Evolutionary conservation across 2,113 vertebrate species (phyloP).

Genomic region (Maylandia zebra): DNA sequence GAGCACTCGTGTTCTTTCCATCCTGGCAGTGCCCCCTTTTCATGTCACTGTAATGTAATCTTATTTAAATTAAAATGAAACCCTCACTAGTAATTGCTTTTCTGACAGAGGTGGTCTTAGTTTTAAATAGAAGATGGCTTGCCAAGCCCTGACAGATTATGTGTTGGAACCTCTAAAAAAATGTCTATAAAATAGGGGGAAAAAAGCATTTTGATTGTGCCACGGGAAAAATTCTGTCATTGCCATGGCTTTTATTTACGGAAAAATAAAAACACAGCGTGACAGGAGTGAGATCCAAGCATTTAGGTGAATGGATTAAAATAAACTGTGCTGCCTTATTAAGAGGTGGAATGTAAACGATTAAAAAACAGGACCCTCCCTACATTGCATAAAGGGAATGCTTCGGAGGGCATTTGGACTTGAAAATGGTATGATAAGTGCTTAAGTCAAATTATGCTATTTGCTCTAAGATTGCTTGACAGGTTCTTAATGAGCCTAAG

Average conservation of each 20-base stretch:
- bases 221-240: neutral
- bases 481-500: neutral
- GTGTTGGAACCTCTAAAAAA: conserved; percentile 18
- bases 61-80: conserved; percentile 75
- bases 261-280: neutral
- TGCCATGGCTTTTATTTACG: neutral
- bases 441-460: neutral
- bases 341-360: neutral
- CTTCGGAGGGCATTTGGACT: neutral
- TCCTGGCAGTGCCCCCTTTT: conserved; percentile 60
- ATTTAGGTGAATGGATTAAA: neutral
- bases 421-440: neutral
- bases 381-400: neutral
- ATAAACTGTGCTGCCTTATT: neutral
- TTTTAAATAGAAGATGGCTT: conserved; percentile 63
- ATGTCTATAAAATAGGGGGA: neutral
- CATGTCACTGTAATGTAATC: conserved; percentile 70
- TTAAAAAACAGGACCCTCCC: neutral
- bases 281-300: neutral
- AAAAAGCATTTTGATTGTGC: conserved; percentile 14
- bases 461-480: neutral
- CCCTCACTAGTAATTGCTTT: conserved; percentile 73
- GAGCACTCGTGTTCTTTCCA: conserved; percentile 58
- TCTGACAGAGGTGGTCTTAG: conserved; percentile 70
- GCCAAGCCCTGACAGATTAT: conserved; percentile 49